These are phyloP conservation scores for Drosophila dives DNA, from an alignment of 2,888 invertebrate species.

Conservation along the genomic window DNA sequence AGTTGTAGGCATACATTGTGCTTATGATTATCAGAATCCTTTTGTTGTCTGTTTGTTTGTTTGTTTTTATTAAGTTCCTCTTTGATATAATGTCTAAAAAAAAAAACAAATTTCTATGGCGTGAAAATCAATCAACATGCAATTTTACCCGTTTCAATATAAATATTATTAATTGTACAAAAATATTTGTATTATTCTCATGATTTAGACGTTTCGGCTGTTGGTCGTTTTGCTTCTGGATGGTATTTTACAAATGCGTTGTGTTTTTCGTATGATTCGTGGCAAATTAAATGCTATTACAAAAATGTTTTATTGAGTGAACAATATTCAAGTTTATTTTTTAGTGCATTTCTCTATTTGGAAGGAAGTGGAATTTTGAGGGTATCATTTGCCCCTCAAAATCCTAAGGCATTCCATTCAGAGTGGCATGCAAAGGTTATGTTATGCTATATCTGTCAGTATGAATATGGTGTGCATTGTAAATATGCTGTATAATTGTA, in stretches of 20 bases:
- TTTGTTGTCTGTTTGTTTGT: constrained; percentile 30
- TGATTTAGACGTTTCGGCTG: constrained; percentile 59
- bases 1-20: constrained; percentile 67
- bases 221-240: constrained; percentile 70
- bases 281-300: constrained; percentile 61
- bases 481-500: constrained; percentile 21
- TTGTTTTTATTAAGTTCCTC: constrained; percentile 16
- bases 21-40: constrained; percentile 76
- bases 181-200: constrained; percentile 55
- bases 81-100: constrained; percentile 38
- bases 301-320: constrained; percentile 36
- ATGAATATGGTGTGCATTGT: constrained; percentile 19
- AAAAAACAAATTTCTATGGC: constrained; percentile 46
- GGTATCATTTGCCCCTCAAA: constrained; percentile 28
- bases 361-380: constrained; percentile 64
- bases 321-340: constrained; percentile 19
- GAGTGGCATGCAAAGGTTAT: constrained; percentile 2
- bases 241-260: constrained; percentile 61
- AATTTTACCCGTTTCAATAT: constrained; percentile 16
- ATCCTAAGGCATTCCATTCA: constrained; percentile 20
- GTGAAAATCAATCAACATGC: constrained; percentile 46
- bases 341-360: constrained; percentile 58
- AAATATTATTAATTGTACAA: constrained; percentile 43
- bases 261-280: constrained; percentile 26
- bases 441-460: neutral